Base-by-base conservation (phyloP, 1,140 invertebrate genomes). In the Platyura marginata region DNA sequence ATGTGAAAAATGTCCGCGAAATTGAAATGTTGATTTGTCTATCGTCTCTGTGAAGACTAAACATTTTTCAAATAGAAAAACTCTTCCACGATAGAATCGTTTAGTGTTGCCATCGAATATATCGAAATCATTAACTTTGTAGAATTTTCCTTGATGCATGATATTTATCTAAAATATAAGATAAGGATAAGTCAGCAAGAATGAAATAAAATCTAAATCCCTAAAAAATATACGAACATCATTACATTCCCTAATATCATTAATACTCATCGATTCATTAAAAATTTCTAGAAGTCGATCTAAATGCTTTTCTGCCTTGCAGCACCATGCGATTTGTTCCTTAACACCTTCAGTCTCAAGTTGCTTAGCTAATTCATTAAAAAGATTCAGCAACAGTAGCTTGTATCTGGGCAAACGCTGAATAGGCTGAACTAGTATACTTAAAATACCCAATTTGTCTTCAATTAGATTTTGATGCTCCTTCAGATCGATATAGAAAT, bases 21-120 rank as follows among this genome's bases (percentile, higher is more conserved):
- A 61, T 43, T 56, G 39, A 43, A 60, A 43, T 21, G 46, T 44
- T 43, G 59, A 59, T 21, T 54, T 55, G 35, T 57, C 25, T 3
- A 29, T 59, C 16, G 56, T 57, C 47, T 61, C 58, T 16, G 58
- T 59, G 16, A 59, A 61, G 15, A 60, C 56, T 10, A 61, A 51
- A 45, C 56, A 60, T 44, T 59, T 60, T 42, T 60, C 58, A 37
- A 61, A 61, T 6, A 60, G 57, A n/a, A 61, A 61, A 0, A 56
- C 56, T 40, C 57, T 60, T 40, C 44, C 51, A 6, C 51, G 48
- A 41, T 57, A 61, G 36, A 38, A 51, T 4, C 58, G 52, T 40
- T 55, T 54, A 1, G 47, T 33, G 23, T 48, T 55, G 22, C 51
- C 47, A 41, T 61, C 58, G 33, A 41, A 25, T 16, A 59, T 49